Percentiles rank a stretch among this genome's conserved stretches.
These are phyloP conservation scores for Aleadryas rufinucha DNA, from an alignment of 2,113 vertebrate genomes.

Conservation along the genomic window DNA sequence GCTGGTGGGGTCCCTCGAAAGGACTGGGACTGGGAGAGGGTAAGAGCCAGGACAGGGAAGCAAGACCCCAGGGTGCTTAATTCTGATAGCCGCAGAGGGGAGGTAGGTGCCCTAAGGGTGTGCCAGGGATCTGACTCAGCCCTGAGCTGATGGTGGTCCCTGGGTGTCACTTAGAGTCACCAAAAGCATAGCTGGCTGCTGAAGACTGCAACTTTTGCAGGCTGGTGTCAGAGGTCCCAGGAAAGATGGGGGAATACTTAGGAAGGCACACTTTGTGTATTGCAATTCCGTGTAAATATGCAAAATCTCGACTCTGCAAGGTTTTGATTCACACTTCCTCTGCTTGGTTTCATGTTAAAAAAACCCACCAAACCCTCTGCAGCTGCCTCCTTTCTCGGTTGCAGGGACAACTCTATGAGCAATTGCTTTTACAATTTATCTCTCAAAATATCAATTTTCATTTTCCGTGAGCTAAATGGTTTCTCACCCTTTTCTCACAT, in stretches of 20 bases:
- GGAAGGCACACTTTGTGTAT: not conserved
- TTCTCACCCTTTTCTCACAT: not conserved
- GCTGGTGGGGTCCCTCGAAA: accelerated
- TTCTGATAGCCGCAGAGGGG: accelerated
- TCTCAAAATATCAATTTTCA: not conserved
- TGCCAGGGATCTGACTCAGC: not conserved
- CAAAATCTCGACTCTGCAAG: not conserved
- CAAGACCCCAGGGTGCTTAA: not conserved
- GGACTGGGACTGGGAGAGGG: not conserved
- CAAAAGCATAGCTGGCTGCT: accelerated
- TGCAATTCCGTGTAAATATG: not conserved
- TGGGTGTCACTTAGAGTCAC: not conserved
- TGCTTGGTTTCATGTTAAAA: not conserved
- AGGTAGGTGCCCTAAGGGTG: not conserved
- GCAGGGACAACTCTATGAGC: not conserved
- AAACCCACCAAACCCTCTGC: not conserved
- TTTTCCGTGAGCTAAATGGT: not conserved
- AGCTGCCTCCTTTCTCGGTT: not conserved
- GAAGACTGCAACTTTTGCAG: not conserved
- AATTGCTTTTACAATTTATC: not conserved
- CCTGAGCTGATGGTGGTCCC: not conserved
- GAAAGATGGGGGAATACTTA: not conserved
- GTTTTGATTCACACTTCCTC: not conserved
- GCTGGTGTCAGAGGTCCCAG: not conserved
- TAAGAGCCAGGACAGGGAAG: not conserved